Conservation (phyloP, 1,140 invertebrate genomes). For the Metopolophium dirhodum region DNA sequence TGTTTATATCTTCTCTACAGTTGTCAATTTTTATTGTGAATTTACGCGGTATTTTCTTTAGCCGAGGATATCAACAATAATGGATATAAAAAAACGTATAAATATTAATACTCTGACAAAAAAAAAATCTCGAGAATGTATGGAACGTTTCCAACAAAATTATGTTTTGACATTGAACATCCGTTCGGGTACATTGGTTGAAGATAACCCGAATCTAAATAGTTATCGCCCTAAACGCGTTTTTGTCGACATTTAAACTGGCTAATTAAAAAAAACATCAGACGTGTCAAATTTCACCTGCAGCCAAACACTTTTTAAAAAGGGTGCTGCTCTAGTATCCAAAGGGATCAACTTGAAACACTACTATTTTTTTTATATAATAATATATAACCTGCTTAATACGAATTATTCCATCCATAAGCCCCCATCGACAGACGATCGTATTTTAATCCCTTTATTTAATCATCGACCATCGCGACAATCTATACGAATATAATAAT, state of each 20-base stretch:
- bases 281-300: neutral
- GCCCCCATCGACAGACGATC: neutral
- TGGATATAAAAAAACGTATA: neutral
- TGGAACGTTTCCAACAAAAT: slow-evolving; percentile 20
- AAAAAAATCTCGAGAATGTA: neutral
- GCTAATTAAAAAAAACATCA: neutral
- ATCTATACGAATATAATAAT: neutral
- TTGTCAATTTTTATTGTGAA: neutral
- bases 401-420: neutral
- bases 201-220: neutral
- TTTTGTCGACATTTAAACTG: neutral
- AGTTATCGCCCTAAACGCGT: neutral
- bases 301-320: neutral
- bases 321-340: neutral
- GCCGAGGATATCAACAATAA: neutral
- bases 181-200: neutral
- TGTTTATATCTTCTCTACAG: neutral
- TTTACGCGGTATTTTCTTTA: neutral
- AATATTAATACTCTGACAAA: neutral
- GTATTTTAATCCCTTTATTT: neutral
- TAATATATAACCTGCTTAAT: neutral
- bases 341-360: neutral
- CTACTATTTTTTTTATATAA: neutral
- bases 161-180: neutral
- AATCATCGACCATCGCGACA: neutral